A percentile compares a stretch with the other conserved stretches of the same genome.
phyloP scores from a whole-genome alignment of 2,888 invertebrate species.

The Dynastes tityus region DNA sequence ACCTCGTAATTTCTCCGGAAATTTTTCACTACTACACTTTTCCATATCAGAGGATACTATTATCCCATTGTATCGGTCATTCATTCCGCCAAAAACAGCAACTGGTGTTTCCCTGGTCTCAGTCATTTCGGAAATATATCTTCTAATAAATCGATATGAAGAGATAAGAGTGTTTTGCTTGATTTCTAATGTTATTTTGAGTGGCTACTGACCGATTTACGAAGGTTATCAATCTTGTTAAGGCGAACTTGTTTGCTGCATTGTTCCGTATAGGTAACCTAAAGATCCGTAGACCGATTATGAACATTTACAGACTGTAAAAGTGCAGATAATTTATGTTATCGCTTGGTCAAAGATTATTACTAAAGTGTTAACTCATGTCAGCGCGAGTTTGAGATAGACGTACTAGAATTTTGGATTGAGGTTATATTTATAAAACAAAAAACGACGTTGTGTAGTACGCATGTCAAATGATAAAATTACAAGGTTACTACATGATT shows the following conservation, averaged over 20 bases:
- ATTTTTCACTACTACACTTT: slow-evolving; percentile 71
- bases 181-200: neutral
- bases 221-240: neutral
- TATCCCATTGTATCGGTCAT: slow-evolving; percentile 82
- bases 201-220: slow-evolving; percentile 28
- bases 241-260: slow-evolving; percentile 10
- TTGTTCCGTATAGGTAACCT: slow-evolving; percentile 7
- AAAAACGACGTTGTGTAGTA: neutral
- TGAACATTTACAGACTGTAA: slow-evolving; percentile 7
- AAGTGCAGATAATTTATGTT: neutral
- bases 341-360: slow-evolving; percentile 22
- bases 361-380: slow-evolving; percentile 30
- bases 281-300: slow-evolving; percentile 1
- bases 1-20: slow-evolving; percentile 75
- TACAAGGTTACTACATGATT: neutral
- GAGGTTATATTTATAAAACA: slow-evolving; percentile 39
- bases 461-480: neutral
- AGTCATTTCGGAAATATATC: slow-evolving; percentile 43
- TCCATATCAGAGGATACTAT: slow-evolving; percentile 79
- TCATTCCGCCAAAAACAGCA: slow-evolving; percentile 70
- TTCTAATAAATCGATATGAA: slow-evolving; percentile 30
- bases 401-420: neutral
- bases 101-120: slow-evolving; percentile 27
- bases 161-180: neutral
- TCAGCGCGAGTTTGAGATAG: neutral